Percentiles rank a stretch among this genome's conserved stretches.
Evolutionary conservation across 2,113 vertebrate species (phyloP).

Genomic region (Passer domesticus): DNA sequence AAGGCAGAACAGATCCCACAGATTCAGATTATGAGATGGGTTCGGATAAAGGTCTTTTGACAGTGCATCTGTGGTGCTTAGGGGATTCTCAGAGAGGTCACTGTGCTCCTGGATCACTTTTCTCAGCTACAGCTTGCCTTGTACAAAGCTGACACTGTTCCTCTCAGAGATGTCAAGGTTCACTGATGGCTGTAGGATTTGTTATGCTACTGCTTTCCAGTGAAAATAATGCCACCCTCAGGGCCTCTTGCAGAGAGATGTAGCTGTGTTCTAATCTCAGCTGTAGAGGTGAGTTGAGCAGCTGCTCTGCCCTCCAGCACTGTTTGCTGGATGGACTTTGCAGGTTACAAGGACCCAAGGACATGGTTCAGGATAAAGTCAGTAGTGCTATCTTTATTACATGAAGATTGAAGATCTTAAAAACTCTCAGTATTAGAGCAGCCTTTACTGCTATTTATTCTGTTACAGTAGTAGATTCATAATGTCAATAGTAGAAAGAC

Average conservation of each 20-base stretch:
- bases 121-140: neutral
- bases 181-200: neutral
- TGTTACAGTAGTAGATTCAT: neutral
- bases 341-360: neutral
- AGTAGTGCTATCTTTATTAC: neutral
- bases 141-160: accelerated
- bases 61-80: neutral
- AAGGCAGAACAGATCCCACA: neutral
- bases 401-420: neutral
- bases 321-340: neutral
- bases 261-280: neutral
- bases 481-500: neutral
- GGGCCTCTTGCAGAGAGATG: neutral
- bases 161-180: neutral
- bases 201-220: accelerated
- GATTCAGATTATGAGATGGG: neutral
- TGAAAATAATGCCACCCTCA: neutral
- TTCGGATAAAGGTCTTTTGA: neutral
- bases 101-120: neutral
- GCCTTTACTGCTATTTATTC: neutral
- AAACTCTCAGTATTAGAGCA: neutral
- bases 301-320: neutral
- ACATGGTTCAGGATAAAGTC: neutral
- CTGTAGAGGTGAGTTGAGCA: neutral
- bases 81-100: neutral